phyloP scores from a whole-genome alignment of 2,113 vertebrate genomes.

The Perca flavescens region DNA sequence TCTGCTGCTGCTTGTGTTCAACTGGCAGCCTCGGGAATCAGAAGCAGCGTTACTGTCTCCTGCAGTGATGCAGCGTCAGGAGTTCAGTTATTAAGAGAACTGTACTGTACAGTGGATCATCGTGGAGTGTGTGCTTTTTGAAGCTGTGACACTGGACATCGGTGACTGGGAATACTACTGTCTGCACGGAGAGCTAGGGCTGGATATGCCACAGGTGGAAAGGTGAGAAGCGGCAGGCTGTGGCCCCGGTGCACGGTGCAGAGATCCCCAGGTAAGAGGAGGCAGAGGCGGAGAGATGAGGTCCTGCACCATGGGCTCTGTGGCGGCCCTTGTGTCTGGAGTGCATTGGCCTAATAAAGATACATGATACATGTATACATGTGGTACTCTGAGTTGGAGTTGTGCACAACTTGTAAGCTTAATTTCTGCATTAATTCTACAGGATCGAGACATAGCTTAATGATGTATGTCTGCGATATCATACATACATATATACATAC shows the following conservation, averaged over 20 bases:
- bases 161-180: conserved; percentile 16
- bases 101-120: not conserved
- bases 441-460: not conserved
- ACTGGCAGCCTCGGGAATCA: conserved; percentile 38
- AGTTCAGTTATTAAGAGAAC: conserved; percentile 15
- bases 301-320: not conserved
- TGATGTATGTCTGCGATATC: not conserved
- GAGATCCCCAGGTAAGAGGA: conserved; percentile 60
- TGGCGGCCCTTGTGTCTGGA: not conserved
- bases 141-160: conserved; percentile 23
- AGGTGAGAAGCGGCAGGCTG: conserved; percentile 55
- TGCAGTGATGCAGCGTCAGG: conserved; percentile 55
- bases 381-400: not conserved
- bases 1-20: conserved; percentile 60
- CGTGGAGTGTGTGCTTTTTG: not conserved
- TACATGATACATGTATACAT: not conserved
- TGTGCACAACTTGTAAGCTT: not conserved
- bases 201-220: conserved; percentile 77
- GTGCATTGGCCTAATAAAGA: not conserved
- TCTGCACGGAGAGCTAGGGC: conserved; percentile 18
- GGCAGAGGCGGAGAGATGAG: not conserved
- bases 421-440: not conserved
- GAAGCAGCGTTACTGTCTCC: conserved; percentile 30
- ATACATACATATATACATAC: not conserved
- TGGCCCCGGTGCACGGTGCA: conserved; percentile 41